phyloP scores from a whole-genome alignment of 2,797 vertebrate genomes.

The Sebastiscus tertius region DNA sequence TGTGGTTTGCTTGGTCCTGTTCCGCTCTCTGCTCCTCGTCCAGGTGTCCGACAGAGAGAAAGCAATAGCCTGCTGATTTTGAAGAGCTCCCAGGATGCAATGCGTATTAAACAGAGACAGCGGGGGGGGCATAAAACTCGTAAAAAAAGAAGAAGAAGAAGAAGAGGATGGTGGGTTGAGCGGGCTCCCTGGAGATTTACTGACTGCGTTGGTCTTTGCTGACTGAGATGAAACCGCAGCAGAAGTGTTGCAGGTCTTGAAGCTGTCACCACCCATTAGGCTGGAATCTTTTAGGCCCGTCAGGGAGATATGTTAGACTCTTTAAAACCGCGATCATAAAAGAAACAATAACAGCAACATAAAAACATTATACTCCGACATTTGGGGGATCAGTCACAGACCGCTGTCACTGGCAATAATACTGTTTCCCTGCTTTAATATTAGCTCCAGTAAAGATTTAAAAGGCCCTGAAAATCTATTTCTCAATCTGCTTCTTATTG shows the following conservation, averaged over 20 bases:
- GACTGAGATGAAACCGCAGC: slow-evolving; percentile 46
- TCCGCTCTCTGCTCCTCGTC: slow-evolving; percentile 36
- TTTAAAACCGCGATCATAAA: slow-evolving; percentile 32
- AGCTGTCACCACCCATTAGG: slow-evolving; percentile 54
- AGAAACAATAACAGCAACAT: slow-evolving; percentile 35
- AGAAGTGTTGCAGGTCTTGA: slow-evolving; percentile 31
- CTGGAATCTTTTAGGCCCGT: slow-evolving; percentile 8
- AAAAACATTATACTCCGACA: slow-evolving; percentile 20
- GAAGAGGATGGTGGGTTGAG: neutral
- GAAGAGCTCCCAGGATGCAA: slow-evolving; percentile 26
- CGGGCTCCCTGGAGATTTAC: slow-evolving; percentile 38
- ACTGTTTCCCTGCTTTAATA: neutral
- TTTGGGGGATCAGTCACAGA: slow-evolving; percentile 30
- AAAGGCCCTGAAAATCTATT: slow-evolving; percentile 10
- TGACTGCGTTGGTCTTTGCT: slow-evolving; percentile 29
- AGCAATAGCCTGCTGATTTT: slow-evolving; percentile 4
- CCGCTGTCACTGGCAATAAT: neutral
- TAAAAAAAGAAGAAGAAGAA: slow-evolving; percentile 1
- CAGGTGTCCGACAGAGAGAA: slow-evolving; percentile 49
- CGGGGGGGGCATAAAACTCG: neutral
- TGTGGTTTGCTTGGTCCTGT: slow-evolving; percentile 19
- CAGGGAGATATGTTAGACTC: neutral
- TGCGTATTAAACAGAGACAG: slow-evolving; percentile 28
- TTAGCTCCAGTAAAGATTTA: slow-evolving; percentile 9
- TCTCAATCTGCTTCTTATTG: neutral